phyloP scores from a whole-genome alignment of 2,888 invertebrate species.

The Cataglyphis altisquamis region DNA sequence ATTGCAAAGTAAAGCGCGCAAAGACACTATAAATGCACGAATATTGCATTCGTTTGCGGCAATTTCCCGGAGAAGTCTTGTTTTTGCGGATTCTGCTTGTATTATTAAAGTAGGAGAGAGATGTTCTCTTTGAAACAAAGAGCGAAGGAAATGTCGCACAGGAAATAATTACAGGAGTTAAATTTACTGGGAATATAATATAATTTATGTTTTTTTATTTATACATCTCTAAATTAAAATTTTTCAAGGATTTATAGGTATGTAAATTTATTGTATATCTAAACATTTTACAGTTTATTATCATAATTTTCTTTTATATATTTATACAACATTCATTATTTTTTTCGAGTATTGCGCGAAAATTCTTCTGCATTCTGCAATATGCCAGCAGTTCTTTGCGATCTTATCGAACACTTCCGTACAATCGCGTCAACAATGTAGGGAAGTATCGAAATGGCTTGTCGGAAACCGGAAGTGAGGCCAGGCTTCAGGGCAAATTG shows the following conservation, averaged over 20 bases:
- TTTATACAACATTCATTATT: background rate
- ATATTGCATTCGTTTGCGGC: background rate
- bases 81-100: background rate
- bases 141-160: background rate
- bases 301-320: background rate
- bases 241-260: background rate
- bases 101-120: background rate
- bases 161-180: background rate
- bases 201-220: background rate
- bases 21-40: background rate
- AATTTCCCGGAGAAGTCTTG: background rate
- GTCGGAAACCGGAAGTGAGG: conserved; percentile 67
- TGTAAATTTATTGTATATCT: background rate
- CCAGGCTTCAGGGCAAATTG: conserved; percentile 75
- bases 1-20: background rate
- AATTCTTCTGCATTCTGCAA: background rate
- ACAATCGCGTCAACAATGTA: conserved; percentile 16
- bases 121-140: background rate
- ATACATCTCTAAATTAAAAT: background rate
- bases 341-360: background rate
- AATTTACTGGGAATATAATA: background rate
- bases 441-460: conserved; percentile 36
- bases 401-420: conserved; percentile 27
- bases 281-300: background rate
- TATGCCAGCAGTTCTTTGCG: background rate